Evolutionary conservation across 2,113 vertebrate species (phyloP).

Genomic region (Pedetes capensis): DNA sequence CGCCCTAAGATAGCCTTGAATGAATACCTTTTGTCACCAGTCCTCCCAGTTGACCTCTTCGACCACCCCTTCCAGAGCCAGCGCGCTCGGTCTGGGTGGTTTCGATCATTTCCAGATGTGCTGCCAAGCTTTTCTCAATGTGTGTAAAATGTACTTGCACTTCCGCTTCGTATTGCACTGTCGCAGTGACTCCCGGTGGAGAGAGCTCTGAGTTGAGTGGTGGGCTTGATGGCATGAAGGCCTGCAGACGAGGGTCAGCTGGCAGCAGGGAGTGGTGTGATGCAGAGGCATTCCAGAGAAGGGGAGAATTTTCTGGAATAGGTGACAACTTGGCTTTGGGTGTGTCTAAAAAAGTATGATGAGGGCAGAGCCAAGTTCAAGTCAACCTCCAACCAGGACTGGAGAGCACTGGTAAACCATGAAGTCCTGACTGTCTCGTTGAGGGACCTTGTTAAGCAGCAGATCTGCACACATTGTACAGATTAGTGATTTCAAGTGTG

Average conservation of each 20-base stretch:
- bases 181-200: neutral
- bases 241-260: neutral
- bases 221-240: rapidly evolving
- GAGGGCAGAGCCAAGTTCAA: neutral
- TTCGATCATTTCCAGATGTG: neutral
- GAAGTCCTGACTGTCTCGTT: neutral
- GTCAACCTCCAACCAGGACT: neutral
- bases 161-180: neutral
- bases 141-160: neutral
- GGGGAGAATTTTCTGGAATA: constrained; percentile 34
- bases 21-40: neutral
- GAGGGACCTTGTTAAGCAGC: neutral
- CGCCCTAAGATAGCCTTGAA: neutral
- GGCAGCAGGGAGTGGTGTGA: neutral
- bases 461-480: neutral
- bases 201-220: neutral
- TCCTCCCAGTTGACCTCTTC: neutral
- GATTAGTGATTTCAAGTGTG: neutral
- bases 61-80: neutral
- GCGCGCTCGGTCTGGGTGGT: neutral
- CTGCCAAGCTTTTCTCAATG: neutral
- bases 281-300: neutral
- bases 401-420: neutral
- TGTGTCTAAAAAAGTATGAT: neutral
- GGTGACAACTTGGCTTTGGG: neutral